phyloP scores from a whole-genome alignment of 2,888 invertebrate genomes.

The Macrophya annulata region DNA sequence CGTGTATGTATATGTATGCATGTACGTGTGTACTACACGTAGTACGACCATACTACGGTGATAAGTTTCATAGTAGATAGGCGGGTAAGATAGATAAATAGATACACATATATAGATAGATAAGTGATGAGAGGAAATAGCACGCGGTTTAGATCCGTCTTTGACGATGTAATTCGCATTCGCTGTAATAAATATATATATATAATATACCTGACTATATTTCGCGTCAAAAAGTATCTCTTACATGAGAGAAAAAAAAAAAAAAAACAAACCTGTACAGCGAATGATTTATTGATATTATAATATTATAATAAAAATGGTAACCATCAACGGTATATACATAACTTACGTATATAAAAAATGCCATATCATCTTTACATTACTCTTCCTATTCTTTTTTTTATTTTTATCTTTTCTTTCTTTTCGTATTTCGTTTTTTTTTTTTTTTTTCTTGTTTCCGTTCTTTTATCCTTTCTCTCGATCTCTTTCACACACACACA shows the following conservation, averaged over 20 bases:
- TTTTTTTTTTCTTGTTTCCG: not conserved
- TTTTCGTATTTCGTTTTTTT: not conserved
- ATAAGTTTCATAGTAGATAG: not conserved
- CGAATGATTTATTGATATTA: not conserved
- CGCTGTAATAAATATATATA: not conserved
- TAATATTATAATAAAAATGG: not conserved
- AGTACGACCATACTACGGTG: conserved; percentile 7
- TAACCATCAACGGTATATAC: not conserved
- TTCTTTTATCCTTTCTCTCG: not conserved
- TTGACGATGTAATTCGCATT: not conserved
- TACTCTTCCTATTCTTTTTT: not conserved
- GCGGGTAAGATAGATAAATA: not conserved
- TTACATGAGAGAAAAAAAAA: not conserved
- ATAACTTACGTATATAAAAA: not conserved
- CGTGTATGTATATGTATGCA: not conserved
- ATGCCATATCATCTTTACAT: not conserved
- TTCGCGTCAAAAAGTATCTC: not conserved
- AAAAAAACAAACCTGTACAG: not conserved
- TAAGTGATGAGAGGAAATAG: not conserved
- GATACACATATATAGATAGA: not conserved
- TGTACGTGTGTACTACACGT: not conserved
- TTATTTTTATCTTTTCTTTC: not conserved
- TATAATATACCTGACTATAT: not conserved
- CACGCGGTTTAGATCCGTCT: conserved; percentile 10
- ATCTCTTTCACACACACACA: not conserved